Evolutionary conservation across 2,888 invertebrate species (phyloP), one percentile per base, ranked within the genome.

Genomic region (Tanytarsus gracilentus): DNA sequence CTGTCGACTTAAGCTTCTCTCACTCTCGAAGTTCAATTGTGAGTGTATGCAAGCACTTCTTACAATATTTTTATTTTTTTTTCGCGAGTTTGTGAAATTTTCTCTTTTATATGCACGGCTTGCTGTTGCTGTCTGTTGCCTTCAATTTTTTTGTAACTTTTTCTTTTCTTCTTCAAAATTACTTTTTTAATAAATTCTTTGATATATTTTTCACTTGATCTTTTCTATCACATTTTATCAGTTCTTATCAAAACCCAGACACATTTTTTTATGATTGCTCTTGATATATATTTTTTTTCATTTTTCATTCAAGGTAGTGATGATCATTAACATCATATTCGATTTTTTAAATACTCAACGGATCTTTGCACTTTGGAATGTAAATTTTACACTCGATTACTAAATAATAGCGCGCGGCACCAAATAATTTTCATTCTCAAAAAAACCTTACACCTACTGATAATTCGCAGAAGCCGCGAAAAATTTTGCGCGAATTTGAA

Each of bases 71-170:
- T 23, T 44, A 7, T 21, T 48, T 21, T 7, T 11, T 18, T 26
- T 53, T 53, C 33, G 53, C 53, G 25, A 53, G 33, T 33, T 53
- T 21, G 27, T 36, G 53, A 53, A 53, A 53, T 53, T 53, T 53
- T 53, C 53, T 53, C 53, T 53, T 53, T 52, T 52, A 21, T 33
- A 53, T 23, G 29, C 53, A 30, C 53, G 33, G 30, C 30, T 30
- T 29, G 29, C 27, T 29, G 52, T 52, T 40, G 40, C 21, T 52
- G 52, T 27, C n/a, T 30, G 52, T 9, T 33, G 16, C 25, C n/a
- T 52, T 52, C 11, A 14, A 30, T 52, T 11, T 7, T 18, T 44
- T 44, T 44, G 23, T 11, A 50, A 50, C 25, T 26, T 50, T 50
- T 52, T 52, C 26, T 26, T 52, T 27, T 16, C 16, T 50, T 29